A percentile compares a stretch with the other conserved stretches of the same genome.
phyloP scores from a whole-genome alignment of 2,113 vertebrate genomes.

The Agapornis roseicollis region DNA sequence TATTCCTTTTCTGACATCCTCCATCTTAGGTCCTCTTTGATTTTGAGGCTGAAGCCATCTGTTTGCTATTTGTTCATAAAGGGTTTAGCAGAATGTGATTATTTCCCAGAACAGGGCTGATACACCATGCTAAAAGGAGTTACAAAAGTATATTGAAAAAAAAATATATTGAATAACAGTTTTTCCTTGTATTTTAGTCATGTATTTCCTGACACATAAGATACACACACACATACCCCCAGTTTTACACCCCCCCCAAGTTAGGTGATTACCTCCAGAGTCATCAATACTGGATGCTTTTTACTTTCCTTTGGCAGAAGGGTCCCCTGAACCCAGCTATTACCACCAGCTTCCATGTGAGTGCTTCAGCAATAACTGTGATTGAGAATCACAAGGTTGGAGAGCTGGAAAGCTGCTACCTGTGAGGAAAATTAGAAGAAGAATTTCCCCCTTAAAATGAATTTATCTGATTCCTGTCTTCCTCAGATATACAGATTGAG shows the following conservation, averaged over 20 bases:
- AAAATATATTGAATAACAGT: background rate
- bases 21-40: background rate
- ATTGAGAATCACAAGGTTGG: background rate
- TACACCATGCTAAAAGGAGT: background rate
- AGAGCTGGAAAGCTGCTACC: background rate
- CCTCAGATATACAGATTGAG: slow-evolving; percentile 20
- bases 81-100: background rate
- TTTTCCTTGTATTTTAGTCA: background rate
- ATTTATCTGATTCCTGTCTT: slow-evolving; percentile 49
- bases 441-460: slow-evolving; percentile 34
- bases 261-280: background rate
- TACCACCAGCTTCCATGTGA: background rate
- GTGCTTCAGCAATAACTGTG: slow-evolving; percentile 13
- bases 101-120: background rate
- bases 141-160: background rate
- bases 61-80: background rate
- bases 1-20: background rate
- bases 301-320: slow-evolving; percentile 4
- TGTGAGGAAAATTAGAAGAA: slow-evolving; percentile 23
- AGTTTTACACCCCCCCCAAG: background rate
- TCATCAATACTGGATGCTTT: background rate
- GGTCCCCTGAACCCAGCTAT: background rate
- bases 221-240: background rate
- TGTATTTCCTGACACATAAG: background rate
- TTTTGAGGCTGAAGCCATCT: background rate